Base-by-base conservation (phyloP, 2,113 vertebrate species). In the Hyperopisus bebe region DNA sequence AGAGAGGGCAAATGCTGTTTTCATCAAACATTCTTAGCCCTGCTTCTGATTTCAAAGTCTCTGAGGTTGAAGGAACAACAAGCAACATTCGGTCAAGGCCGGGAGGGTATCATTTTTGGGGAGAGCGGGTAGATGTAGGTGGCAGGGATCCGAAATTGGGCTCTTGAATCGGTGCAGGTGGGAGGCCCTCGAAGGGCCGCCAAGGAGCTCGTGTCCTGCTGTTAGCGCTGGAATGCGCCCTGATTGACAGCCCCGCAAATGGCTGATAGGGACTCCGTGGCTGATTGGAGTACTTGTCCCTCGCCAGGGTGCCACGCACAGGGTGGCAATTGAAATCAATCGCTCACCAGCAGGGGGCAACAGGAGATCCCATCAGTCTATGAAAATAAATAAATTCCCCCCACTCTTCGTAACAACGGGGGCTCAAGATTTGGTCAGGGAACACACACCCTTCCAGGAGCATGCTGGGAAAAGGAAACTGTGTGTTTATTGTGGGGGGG, bases 221-320 rank as follows among this genome's bases (percentile, higher is more conserved):
- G 92, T 89, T 92, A 91, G 92, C 89, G 50, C 91, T 44, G 44
- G 62, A 92, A 90, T 80, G 89, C 92, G 90, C 90, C 89, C 91
- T 94, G 95, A 95, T 92, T 95, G 94, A 95, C 94, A 92, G 94
- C 90, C 11, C 93, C 92, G 94, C 94, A 94, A 95, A 94, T 93
- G 93, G 92, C 92, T 94, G 92, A 92, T 94, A 91, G 94, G 92
- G 82, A 94, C 92, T 88, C 91, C 8, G 0, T 15, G 17, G 90
- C 91, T 94, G 94, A 95, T 95, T 93, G 94, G 93, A 94, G 95
- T 94, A 92, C 90, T 93, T 86, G 80, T 91, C 92, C 62, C 91
- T 89, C 91, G 90, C 92, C 94, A 91, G 93, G 91, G 92, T 62
- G 88, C 91, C 85, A 91, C 82, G 86, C 88, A 53, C 89, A 91